Percentiles rank a stretch among this genome's conserved stretches.
These are phyloP conservation scores for Amiota minor DNA, from an alignment of 2,888 invertebrate species.

Conservation along the genomic window DNA sequence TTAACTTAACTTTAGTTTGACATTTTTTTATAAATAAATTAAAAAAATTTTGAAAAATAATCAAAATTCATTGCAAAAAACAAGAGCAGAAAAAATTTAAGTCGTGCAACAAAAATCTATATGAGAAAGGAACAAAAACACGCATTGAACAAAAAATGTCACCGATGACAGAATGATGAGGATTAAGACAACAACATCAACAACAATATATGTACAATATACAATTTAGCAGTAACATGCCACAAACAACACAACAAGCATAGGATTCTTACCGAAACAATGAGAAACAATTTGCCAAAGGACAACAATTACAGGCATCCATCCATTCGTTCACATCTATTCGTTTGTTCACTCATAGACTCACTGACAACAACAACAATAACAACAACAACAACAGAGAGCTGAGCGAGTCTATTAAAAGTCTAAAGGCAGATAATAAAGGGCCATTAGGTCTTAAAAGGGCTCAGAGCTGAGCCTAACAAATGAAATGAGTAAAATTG, in stretches of 20 bases:
- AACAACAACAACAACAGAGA: conserved; percentile 40
- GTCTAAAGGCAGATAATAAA: conserved; percentile 73
- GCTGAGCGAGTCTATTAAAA: conserved; percentile 71
- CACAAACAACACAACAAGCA: conserved; percentile 49
- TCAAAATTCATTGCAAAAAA: conserved; percentile 45
- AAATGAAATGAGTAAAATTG: conserved; percentile 40
- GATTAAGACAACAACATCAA: conserved; percentile 60
- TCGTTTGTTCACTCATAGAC: background rate
- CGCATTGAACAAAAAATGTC: conserved; percentile 58
- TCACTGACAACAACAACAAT: conserved; percentile 36
- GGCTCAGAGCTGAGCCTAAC: conserved; percentile 59
- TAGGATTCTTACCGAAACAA: conserved; percentile 35
- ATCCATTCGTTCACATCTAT: background rate
- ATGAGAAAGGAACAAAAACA: conserved; percentile 57
- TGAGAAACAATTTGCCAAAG: conserved; percentile 25
- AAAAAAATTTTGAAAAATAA: background rate
- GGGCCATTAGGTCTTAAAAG: conserved; percentile 73
- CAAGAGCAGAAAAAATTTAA: conserved; percentile 55
- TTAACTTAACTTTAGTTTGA: background rate
- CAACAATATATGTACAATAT: conserved; percentile 9
- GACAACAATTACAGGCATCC: conserved; percentile 17
- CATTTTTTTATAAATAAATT: background rate
- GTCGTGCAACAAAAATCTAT: conserved; percentile 50
- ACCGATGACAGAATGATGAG: conserved; percentile 73
- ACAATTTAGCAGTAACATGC: conserved; percentile 33